Conservation (phyloP, 2,888 invertebrate genomes). For the Caenorhabditis macrosperma region DNA sequence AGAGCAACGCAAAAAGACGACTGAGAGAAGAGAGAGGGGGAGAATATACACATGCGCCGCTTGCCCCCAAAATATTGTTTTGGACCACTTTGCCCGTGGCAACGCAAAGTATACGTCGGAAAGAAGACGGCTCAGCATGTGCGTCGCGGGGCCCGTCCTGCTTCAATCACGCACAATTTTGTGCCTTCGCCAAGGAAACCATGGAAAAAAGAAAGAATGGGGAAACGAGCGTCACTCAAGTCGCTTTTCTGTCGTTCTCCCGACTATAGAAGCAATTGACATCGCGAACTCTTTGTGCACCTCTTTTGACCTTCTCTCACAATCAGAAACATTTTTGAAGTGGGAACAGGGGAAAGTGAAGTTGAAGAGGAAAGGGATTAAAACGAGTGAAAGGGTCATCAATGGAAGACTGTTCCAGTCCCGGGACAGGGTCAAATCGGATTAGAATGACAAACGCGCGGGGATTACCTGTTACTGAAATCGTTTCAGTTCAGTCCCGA, state of each 20-base stretch:
- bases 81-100: conserved; percentile 57
- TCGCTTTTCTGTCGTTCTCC: conserved; percentile 20
- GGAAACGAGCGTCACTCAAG: conserved; percentile 33
- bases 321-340: background rate
- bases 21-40: background rate
- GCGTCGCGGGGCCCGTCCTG: conserved; percentile 1
- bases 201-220: conserved; percentile 40
- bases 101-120: conserved; percentile 52
- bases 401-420: background rate
- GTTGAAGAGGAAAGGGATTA: background rate
- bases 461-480: background rate
- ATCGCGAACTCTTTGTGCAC: conserved; percentile 36
- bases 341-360: background rate
- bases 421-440: conserved; percentile 12
- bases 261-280: conserved; percentile 54
- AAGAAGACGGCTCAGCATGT: conserved; percentile 15
- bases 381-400: background rate
- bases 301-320: background rate
- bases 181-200: conserved; percentile 34
- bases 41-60: conserved; percentile 32
- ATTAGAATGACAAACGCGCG: conserved; percentile 8
- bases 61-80: conserved; percentile 49
- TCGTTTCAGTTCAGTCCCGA: background rate
- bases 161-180: too few relatives aligned
- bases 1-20: conserved; percentile 15